Conservation (phyloP, 92 coral and sea anemone genomes). For the Epizoanthus scotinus region DNA sequence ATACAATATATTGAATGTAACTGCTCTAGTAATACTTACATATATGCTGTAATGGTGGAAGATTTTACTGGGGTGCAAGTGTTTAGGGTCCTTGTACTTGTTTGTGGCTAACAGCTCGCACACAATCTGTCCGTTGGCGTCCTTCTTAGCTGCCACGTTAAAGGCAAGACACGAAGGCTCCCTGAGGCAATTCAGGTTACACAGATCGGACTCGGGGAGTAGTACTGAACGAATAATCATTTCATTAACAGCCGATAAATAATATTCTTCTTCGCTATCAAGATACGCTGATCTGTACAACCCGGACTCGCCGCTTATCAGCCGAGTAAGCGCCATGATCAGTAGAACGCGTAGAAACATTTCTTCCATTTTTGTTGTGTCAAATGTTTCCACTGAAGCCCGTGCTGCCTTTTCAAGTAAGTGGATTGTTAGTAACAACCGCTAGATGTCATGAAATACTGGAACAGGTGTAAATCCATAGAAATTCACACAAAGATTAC, state of each 20-base stretch:
- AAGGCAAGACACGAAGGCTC: not conserved
- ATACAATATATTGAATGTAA: too few relatives aligned
- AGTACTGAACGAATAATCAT: not conserved
- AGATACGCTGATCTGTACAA: not conserved
- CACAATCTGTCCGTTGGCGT: not conserved
- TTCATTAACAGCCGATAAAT: not conserved
- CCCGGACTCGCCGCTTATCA: not conserved
- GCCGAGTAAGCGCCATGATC: not conserved
- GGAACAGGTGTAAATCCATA: too few relatives aligned
- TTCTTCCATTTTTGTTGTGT: too few relatives aligned
- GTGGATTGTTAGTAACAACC: too few relatives aligned
- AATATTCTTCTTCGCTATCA: not conserved
- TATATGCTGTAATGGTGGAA: constrained; percentile 40
- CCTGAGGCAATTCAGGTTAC: not conserved
- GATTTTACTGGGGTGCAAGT: constrained; percentile 22
- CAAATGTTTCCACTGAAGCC: too few relatives aligned
- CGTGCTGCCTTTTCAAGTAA: too few relatives aligned
- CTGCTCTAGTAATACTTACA: constrained; percentile 10
- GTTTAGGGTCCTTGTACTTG: not conserved
- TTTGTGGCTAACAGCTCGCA: constrained; percentile 1
- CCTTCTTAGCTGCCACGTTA: not conserved
- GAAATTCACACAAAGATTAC: too few relatives aligned
- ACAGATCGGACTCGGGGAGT: not conserved
- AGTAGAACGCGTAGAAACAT: not conserved
- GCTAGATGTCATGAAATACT: too few relatives aligned